A percentile compares a stretch with the other conserved stretches of the same genome.
Evolutionary conservation across 2,113 vertebrate genomes (phyloP).

Genomic region (Lipophrys pholis): DNA sequence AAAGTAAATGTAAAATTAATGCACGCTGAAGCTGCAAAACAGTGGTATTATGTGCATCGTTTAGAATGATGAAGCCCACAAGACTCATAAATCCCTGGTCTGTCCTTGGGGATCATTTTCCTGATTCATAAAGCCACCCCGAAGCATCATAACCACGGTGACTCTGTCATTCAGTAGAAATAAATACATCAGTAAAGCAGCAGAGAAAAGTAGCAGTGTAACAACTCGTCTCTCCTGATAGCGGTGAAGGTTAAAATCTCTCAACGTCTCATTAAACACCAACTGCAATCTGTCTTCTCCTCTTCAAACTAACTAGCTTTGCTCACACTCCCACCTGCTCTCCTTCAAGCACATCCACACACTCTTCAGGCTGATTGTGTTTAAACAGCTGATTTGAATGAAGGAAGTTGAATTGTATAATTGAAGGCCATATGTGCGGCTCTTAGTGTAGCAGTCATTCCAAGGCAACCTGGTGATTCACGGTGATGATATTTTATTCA

Average conservation of each 20-base stretch:
- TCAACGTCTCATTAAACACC: constrained; percentile 38
- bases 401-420: constrained; percentile 16
- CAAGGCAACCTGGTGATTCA: constrained; percentile 6
- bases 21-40: too few relatives aligned
- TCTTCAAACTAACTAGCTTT: constrained; percentile 36
- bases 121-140: not conserved
- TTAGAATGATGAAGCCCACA: too few relatives aligned
- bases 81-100: too few relatives aligned
- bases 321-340: constrained; percentile 37
- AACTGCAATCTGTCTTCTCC: constrained; percentile 38
- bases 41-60: too few relatives aligned
- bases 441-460: not conserved
- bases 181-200: too few relatives aligned
- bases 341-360: constrained; percentile 34
- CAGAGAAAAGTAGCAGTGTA: too few relatives aligned
- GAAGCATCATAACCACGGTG: not conserved
- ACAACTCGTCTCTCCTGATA: constrained; percentile 28
- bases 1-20: too few relatives aligned
- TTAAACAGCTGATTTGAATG: constrained; percentile 16
- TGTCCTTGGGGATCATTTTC: not conserved
- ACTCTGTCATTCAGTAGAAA: not conserved
- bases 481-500: constrained; percentile 11
- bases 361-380: constrained; percentile 16
- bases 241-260: constrained; percentile 49
- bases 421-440: not conserved